Base-by-base conservation (phyloP, 1,140 invertebrate species). In the Arion vulgaris region DNA sequence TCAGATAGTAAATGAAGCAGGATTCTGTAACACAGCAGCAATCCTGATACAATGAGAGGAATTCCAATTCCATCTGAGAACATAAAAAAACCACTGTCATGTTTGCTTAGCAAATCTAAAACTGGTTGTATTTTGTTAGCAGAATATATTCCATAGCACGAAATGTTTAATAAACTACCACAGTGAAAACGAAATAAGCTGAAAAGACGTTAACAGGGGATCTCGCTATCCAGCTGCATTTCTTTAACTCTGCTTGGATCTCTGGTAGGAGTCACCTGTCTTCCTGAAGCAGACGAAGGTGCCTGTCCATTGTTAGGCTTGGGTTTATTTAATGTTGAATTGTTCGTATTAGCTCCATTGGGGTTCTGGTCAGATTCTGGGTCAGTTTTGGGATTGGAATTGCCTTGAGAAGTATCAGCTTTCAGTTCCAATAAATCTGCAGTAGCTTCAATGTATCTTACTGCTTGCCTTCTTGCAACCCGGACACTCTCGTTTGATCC, bases 401-500 rank as follows among this genome's bases (percentile, higher is more conserved):
- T 53, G 34, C 69, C 49, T 26, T 53, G 69, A 36, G 69, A 39
- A 32, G 88, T 81, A 19, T 93, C 90, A 28, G 93, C 93, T 86
- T 95, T 95, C 0, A 93, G 92, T 90, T 98, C 97, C 71, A 98
- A 92, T 45, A 96, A 93, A 88, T 95, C 95, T 78, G 98, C 97
- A 45, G 95, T 95, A 73, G 95, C 94, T 88, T 98, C 95, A 88
- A 99, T 97, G 89, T 95, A 95, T 89, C 95, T 96, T 17, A 99
- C 97, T 0, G 96, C 96, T 86, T 96, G 95, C 91, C 96, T 97
- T 32, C 97, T 94, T 0, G 96, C 96, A 80, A 95, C 94, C 86
- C 97, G 93, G 49, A 99, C 96, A 87, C 96, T 95, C 39, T 98
- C 96, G 88, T 96, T 95, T 0, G 97, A 97, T 83, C 97, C 96